Evolutionary conservation across 2,888 invertebrate species (phyloP).

Genomic region (Patella caerulea): DNA sequence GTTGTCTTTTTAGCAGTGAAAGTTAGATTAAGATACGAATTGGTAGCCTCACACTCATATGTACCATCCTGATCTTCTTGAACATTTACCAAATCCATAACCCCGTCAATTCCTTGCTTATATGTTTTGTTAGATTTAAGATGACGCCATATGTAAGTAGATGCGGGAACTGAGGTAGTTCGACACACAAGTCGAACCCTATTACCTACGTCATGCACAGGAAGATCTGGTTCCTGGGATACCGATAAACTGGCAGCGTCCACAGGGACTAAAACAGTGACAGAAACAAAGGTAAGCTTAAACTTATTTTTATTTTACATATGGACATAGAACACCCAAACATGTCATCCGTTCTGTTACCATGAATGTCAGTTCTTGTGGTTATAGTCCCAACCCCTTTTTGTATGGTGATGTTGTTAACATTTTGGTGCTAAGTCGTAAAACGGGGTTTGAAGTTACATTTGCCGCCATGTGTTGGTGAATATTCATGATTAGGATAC

Average conservation of each 20-base stretch:
- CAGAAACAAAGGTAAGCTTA: no score
- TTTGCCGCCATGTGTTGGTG: no score
- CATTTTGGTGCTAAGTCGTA: no score
- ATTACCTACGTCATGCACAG: background rate
- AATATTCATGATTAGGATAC: no score
- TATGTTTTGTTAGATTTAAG: background rate
- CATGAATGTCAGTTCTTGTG: no score
- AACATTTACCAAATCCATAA: background rate
- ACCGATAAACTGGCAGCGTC: background rate
- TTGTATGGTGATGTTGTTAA: no score
- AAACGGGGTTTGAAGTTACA: no score
- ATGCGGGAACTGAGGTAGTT: background rate
- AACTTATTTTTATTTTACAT: no score
- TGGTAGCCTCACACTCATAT: background rate
- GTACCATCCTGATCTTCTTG: background rate
- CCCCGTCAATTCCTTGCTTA: background rate
- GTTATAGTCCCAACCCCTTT: no score
- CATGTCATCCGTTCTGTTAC: no score
- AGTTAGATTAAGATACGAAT: background rate
- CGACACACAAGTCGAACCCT: background rate
- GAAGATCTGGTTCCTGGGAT: background rate
- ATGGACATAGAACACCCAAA: no score
- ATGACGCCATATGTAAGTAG: slow-evolving; percentile 13
- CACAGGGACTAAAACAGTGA: no score
- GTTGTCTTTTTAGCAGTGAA: background rate